A percentile compares a stretch with the other conserved stretches of the same genome.
Conservation (phyloP, 1,140 invertebrate genomes). For the Chironomus tepperi region DNA sequence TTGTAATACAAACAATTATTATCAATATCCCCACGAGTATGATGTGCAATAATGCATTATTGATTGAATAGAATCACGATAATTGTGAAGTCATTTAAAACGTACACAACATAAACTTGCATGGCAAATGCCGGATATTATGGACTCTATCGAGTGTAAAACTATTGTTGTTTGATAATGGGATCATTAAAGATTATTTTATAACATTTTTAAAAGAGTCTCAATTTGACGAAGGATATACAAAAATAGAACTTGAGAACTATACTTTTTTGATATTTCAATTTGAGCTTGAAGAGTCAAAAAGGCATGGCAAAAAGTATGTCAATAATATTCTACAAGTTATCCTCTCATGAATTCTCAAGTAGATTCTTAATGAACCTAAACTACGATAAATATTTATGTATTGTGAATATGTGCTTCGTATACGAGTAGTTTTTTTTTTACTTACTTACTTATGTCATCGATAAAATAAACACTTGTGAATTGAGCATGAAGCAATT, state of each 20-base stretch:
- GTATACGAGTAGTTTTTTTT: not conserved
- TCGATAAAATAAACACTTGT: slow-evolving; percentile 14
- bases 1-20: slow-evolving; percentile 1
- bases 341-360: not conserved
- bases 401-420: not conserved
- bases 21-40: not conserved
- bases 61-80: not conserved
- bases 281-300: not conserved
- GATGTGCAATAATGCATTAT: not conserved
- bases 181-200: not conserved
- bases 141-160: not conserved
- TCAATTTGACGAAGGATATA: not conserved
- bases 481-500: not conserved
- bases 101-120: not conserved
- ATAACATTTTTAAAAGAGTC: not conserved
- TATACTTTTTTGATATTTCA: no score
- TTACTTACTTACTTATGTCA: not conserved
- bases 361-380: slow-evolving; percentile 10
- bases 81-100: not conserved
- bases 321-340: not conserved
- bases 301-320: not conserved
- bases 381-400: not conserved
- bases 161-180: not conserved
- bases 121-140: not conserved
- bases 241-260: not conserved